Base-by-base conservation (phyloP, 2,113 vertebrate genomes). In the Tylochromis polylepis region DNA sequence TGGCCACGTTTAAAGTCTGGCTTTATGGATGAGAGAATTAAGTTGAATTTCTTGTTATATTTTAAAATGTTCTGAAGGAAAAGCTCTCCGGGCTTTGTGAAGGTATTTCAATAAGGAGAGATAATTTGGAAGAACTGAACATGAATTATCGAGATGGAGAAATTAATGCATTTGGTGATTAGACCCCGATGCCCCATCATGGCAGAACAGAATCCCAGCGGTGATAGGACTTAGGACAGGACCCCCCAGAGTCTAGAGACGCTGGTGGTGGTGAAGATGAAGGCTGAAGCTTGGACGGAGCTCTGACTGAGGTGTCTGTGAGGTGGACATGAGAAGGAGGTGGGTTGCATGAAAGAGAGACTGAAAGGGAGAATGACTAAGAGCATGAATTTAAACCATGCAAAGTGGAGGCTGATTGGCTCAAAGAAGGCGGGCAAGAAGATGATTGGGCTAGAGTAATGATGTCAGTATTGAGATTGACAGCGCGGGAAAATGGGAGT, bases 291-390 rank as follows among this genome's bases (percentile, higher is more conserved):
- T n/a, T 2, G 60, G 4, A 38, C n/a, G 31, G 18, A 65, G 60
- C 18, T n/a, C 60, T 65, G 60, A 38, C 4, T 0, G 18, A 36
- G 18, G 31, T n/a, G 60, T 65, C 60, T 36, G 31, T 65, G 31
- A 3, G 31, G 60, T 36, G 31, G 60, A 65, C 31, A 65, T n/a
- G 31, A 65, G 11, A 31, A 65, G 60, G 31, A 2, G 60, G 6
- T 36, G 60, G 31, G 11, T n/a, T 65, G 59, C 18, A 36, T 7
- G 31, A 1, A 62, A 36, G 31, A 65, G 3, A 65, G 5, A 65
- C 31, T 65, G 60, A 65, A 36, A 0, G 0, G 60, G 31, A 65
- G 60, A 65, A 36, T 65, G 31, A n/a, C 1, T 0, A n/a, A 65
- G 2, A 62, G 18, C 36, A 36, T 7, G 34, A 31, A 36, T 62